These are phyloP conservation scores for Oedothorax gibbosus DNA, from an alignment of 1,140 invertebrate species.

Conservation along the genomic window DNA sequence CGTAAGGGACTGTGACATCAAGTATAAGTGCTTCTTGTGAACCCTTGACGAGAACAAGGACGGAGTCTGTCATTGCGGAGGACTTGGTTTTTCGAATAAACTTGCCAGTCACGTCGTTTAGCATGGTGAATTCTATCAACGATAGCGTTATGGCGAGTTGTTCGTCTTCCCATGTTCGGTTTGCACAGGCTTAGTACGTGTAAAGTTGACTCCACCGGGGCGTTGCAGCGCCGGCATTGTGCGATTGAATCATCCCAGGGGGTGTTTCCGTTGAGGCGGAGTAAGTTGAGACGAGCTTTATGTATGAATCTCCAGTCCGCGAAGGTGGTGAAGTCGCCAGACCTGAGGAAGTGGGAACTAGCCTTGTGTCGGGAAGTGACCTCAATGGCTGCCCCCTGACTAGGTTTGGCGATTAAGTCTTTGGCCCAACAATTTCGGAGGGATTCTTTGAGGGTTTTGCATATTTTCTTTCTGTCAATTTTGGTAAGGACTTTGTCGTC, in stretches of 20 bases:
- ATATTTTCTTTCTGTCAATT: neutral
- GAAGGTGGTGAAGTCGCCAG: neutral
- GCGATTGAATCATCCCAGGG: neutral
- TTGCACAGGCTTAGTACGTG: neutral
- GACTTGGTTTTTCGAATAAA: neutral
- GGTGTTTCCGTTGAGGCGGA: neutral
- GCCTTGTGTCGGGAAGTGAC: neutral
- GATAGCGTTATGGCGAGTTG: neutral
- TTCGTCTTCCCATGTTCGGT: no score
- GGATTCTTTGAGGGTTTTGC: neutral
- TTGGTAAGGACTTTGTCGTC: neutral
- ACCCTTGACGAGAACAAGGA: neutral
- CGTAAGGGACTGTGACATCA: neutral
- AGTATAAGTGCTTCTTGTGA: neutral
- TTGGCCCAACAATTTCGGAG: no score
- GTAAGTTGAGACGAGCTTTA: neutral
- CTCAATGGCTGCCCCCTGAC: neutral
- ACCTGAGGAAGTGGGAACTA: neutral
- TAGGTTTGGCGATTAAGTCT: neutral
- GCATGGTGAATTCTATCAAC: neutral
- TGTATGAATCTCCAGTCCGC: neutral
- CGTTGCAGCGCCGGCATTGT: neutral
- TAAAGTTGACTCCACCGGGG: neutral
- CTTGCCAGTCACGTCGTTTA: no score
- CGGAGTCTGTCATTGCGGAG: neutral